Evolutionary conservation across 2,888 invertebrate species (phyloP), one percentile per base, ranked within the genome.

Genomic region (Flabesymbios commensalis): DNA sequence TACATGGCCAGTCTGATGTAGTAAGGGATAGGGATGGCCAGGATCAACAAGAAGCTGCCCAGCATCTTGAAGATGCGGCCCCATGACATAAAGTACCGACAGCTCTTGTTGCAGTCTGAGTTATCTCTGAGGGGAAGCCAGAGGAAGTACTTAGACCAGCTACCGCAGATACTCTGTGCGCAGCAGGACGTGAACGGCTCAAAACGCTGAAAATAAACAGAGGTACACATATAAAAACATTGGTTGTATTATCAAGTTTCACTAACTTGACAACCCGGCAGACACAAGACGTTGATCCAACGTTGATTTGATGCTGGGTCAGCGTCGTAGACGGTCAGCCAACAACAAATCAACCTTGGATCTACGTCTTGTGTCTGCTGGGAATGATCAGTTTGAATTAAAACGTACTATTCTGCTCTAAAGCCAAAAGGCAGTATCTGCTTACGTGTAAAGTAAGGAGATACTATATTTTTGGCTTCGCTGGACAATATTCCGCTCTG

Each of bases 151-250:
- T 61, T 54, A 3, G 60, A 55, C 64, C 70, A 70, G 58, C 67
- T 70, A 28, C 70, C 70, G 24, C 67, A 47, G 32, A 70, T 56
- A 55, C 68, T 69, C 59, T 70, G 61, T 2, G 39, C 32, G 47
- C 68, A 70, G 53, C 70, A 70, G 17, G 70, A 59, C 32, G 42
- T 39, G 55, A 70, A 65, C 3, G 70, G 70, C 28, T 70, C 68
- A 26, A 58, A 39, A 1, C 47, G 26, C 33, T 39, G 24, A 14
- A 17, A 14, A 14, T 14, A 39, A 17, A 14, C 17, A 14, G 17
- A 39, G 14, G 17, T 10, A 39, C 17, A 17, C 39, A 39, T 17
- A 14, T 10, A 39, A 10, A 39, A 14, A 39, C 14, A 14, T 14
- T 39, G 39, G 14, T 17, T 14, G 17, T 14, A 39, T 39, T 39